Percentiles rank a stretch among this genome's conserved stretches.
These are phyloP conservation scores for Diarsia mendica DNA, from an alignment of 2,888 invertebrate genomes.

Conservation along the genomic window DNA sequence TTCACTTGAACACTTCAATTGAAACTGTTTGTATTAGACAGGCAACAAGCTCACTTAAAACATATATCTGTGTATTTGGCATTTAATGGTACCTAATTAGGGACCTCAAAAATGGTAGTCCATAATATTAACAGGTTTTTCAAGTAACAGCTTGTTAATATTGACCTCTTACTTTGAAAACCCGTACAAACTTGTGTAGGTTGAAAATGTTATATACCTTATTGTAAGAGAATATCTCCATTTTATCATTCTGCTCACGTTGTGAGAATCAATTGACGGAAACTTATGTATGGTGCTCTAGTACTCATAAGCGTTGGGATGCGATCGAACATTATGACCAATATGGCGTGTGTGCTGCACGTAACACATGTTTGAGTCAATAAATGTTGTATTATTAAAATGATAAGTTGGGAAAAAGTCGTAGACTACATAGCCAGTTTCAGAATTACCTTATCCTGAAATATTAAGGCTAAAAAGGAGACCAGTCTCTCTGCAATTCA, in stretches of 20 bases:
- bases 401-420: neutral
- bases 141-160: neutral
- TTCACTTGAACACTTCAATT: neutral
- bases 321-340: slow-evolving; percentile 3
- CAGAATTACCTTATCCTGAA: neutral
- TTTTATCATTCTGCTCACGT: slow-evolving; percentile 35
- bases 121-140: neutral
- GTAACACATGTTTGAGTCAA: neutral
- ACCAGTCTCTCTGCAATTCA: neutral
- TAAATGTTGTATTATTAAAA: neutral
- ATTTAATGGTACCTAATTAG: neutral
- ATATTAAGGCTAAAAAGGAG: slow-evolving; percentile 1
- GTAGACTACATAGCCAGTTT: neutral
- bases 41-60: neutral
- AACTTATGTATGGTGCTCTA: slow-evolving; percentile 13
- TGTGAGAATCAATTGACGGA: slow-evolving; percentile 21
- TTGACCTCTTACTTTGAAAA: neutral
- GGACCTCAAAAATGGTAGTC: neutral
- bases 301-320: slow-evolving; percentile 1
- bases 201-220: slow-evolving; percentile 2
- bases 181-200: neutral
- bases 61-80: neutral
- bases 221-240: slow-evolving; percentile 7
- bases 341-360: neutral
- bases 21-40: neutral